Base-by-base conservation (phyloP, 2,888 invertebrate genomes). In the Meiosimyza decipiens region DNA sequence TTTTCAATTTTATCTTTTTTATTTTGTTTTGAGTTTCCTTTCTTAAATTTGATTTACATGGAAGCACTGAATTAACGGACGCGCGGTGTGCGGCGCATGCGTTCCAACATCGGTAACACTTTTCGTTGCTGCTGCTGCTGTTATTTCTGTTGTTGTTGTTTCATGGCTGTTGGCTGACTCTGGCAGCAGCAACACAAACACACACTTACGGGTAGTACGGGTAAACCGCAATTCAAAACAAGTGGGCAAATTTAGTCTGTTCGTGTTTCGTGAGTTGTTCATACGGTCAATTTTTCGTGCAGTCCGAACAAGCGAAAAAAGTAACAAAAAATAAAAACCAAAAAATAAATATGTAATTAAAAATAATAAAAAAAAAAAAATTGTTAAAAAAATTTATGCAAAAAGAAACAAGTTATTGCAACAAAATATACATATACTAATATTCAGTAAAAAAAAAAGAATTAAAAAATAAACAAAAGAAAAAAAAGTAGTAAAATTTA, bases 171-270 rank as follows among this genome's bases (percentile, higher is more conserved):
- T 50, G 22, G 55, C 65, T 40, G 40, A 62, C 52, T 28, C 18
- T 13, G 28, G 52, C 52, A 65, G 49, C 40, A 47, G 18, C 28
- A 64, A 12, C 15, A 16, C 50, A 28, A 16, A 47, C 64, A 40
- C 60, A 73, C 52, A 57, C 13, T 54, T 57, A 65, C 54, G n/a
- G 7, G n/a, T 67, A 57, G 71, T 72, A 73, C 74, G 77, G 78
- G 77, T 77, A 77, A 65, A 73, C 78, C 77, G 71, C 78, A 77
- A 77, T 75, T 74, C 75, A 74, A 76, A 78, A 74, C 78, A 78
- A 79, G 79, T 78, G 78, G 76, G 78, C 77, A 75, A 74, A 78
- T 76, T 78, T 78, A 79, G 79, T 79, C 76, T 77, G 78, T 79
- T 76, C 76, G 75, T 79, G 79, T 75, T 77, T 79, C 76, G 79